Evolutionary conservation across 2,113 vertebrate species (phyloP).

Genomic region (Osmerus eperlanus): DNA sequence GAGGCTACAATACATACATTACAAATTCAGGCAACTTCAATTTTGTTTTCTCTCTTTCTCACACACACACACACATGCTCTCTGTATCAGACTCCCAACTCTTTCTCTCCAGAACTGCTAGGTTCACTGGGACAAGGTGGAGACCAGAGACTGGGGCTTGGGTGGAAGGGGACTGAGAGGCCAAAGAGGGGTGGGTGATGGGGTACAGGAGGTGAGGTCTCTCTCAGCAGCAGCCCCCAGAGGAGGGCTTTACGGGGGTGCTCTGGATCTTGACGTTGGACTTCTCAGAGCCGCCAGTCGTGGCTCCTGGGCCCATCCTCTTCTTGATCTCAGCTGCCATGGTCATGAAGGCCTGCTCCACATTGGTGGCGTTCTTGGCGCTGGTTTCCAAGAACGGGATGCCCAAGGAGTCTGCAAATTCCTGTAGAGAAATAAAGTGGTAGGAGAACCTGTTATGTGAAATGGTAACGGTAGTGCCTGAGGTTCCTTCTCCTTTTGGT

Average conservation of each 20-base stretch:
- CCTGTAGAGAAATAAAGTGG: slow-evolving; percentile 66
- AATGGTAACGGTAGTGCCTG: not conserved
- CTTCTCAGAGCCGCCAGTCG: slow-evolving; percentile 90
- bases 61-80: slow-evolving; percentile 48
- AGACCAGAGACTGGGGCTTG: slow-evolving; percentile 22
- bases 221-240: slow-evolving; percentile 90
- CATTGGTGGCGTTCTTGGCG: slow-evolving; percentile 98
- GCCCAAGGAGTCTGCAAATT: slow-evolving; percentile 98
- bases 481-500: too few species aligned
- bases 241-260: slow-evolving; percentile 93
- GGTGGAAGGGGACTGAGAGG: slow-evolving; percentile 29
- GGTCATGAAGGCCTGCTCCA: slow-evolving; percentile 99
- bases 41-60: slow-evolving; percentile 44
- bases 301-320: slow-evolving; percentile 97
- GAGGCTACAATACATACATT: slow-evolving; percentile 91
- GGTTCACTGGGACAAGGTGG: slow-evolving; percentile 80
- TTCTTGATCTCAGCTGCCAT: slow-evolving; percentile 99
- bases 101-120: slow-evolving; percentile 80
- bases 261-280: slow-evolving; percentile 96
- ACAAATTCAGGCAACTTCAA: slow-evolving; percentile 86
- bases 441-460: not conserved
- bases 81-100: slow-evolving; percentile 42
- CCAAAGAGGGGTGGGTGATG: slow-evolving; percentile 20
- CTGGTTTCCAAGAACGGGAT: slow-evolving; percentile 99
- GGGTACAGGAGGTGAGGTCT: not conserved